Conservation (phyloP, 2,888 invertebrate genomes). For the Diadromus collaris region DNA sequence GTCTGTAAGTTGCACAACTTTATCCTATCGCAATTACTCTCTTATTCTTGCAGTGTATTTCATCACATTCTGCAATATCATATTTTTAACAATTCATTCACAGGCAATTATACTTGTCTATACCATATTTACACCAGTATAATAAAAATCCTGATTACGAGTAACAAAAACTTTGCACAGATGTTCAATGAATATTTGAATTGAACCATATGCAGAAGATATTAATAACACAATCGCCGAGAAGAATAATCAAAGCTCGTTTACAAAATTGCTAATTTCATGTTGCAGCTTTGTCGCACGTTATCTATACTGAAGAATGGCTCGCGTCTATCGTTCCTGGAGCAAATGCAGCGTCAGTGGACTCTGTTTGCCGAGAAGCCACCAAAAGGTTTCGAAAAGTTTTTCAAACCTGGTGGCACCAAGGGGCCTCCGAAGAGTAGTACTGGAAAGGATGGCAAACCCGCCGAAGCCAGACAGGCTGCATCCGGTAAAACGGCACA, state of each 20-base stretch:
- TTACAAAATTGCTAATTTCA: constrained; percentile 8
- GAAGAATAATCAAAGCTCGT: constrained; percentile 4
- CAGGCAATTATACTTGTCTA: neutral
- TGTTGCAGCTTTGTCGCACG: constrained; percentile 77
- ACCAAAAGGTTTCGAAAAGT: constrained; percentile 97
- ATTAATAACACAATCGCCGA: neutral
- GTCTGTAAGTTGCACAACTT: no score
- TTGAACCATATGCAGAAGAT: neutral
- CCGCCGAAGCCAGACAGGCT: constrained; percentile 41
- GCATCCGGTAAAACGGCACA: constrained; percentile 62
- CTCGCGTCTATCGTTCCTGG: constrained; percentile 82
- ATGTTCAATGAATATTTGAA: no score
- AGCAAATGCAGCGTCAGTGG: constrained; percentile 85
- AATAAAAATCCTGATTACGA: neutral
- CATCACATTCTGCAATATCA: neutral
- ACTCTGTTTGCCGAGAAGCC: constrained; percentile 87
- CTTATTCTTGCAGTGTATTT: neutral
- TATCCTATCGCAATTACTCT: no score
- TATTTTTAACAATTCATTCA: neutral
- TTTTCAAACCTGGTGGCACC: constrained; percentile 85
- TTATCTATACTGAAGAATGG: constrained; percentile 76
- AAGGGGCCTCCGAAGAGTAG: constrained; percentile 55
- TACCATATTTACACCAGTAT: neutral
- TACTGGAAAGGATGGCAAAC: constrained; percentile 53
- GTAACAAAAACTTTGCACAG: no score